Evolutionary conservation across 2,797 vertebrate genomes (phyloP).

Genomic region (Tamandua tetradactyla): DNA sequence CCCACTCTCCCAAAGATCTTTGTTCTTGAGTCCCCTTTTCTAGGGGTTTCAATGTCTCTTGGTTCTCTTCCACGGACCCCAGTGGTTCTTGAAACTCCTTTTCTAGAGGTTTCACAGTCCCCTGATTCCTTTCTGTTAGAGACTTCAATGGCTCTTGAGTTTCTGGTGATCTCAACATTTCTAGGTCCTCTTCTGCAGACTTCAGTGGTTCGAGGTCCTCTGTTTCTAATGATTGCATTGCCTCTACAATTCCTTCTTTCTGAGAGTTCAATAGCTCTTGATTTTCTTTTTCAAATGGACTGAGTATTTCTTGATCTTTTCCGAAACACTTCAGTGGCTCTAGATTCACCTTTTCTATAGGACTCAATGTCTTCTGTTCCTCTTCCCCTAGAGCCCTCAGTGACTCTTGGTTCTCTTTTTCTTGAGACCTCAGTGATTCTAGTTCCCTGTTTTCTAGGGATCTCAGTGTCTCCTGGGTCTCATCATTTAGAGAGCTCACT

Average conservation of each 20-base stretch:
- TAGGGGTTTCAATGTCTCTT: background rate
- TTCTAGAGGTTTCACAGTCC: background rate
- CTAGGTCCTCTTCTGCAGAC: background rate
- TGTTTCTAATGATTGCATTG: background rate
- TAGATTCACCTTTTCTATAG: conserved; percentile 15
- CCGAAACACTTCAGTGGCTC: conserved; percentile 22
- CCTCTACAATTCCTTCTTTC: background rate
- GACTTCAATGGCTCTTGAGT: background rate
- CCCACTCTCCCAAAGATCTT: background rate
- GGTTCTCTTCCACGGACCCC: background rate
- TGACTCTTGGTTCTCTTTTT: background rate
- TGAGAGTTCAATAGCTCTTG: conserved; percentile 26
- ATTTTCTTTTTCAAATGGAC: conserved; percentile 35
- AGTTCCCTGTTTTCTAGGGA: background rate
- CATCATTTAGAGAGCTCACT: background rate
- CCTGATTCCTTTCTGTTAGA: background rate
- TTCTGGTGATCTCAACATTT: background rate
- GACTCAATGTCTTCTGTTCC: background rate
- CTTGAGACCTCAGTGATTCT: background rate
- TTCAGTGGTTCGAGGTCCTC: background rate
- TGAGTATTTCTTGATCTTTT: conserved; percentile 33
- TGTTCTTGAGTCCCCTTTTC: conserved; percentile 4
- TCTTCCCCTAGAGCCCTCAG: background rate
- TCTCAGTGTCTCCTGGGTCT: background rate
- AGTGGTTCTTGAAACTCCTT: background rate